Evolutionary conservation across 2,113 vertebrate species (phyloP).

Genomic region (Lethenteron reissneri): DNA sequence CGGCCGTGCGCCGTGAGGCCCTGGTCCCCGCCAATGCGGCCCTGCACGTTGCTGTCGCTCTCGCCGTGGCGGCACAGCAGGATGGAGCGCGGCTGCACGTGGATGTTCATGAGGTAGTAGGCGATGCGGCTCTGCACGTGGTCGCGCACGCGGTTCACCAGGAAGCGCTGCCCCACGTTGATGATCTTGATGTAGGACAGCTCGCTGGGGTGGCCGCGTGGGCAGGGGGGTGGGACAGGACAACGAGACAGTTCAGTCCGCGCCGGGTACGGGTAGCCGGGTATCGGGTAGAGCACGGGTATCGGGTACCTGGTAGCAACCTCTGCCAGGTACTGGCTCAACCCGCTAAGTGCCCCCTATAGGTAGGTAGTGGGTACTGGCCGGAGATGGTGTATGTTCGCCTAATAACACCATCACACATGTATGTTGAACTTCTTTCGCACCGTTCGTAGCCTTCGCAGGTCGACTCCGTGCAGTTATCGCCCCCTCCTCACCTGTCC

Average conservation of each 20-base stretch:
- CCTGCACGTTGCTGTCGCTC: constrained; percentile 58
- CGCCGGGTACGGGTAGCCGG: no score
- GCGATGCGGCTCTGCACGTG: constrained; percentile 92
- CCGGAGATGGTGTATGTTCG: no score
- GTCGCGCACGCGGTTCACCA: constrained; percentile 72
- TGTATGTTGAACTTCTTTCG: no score
- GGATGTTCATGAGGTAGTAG: constrained; percentile 97
- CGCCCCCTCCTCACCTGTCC: constrained; percentile 34
- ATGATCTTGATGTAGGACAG: constrained; percentile 84
- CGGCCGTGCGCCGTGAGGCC: constrained; percentile 56
- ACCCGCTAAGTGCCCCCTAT: no score
- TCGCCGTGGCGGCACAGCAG: constrained; percentile 83
- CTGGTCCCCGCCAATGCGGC: constrained; percentile 62
- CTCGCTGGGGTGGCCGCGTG: constrained; percentile 25
- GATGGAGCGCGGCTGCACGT: constrained; percentile 74
- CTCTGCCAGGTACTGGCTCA: no score
- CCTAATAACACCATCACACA: no score
- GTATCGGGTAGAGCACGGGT: no score
- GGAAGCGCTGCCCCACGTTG: constrained; percentile 59
- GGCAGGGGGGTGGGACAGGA: background rate
- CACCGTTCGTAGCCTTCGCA: no score
- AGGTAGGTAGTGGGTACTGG: no score
- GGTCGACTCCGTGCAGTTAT: no score
- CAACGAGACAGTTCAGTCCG: background rate
- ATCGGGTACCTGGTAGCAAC: no score